Percentiles rank a stretch among this genome's conserved stretches.
Evolutionary conservation across 2,113 vertebrate species (phyloP).

Genomic region (Pelmatolapia mariae): DNA sequence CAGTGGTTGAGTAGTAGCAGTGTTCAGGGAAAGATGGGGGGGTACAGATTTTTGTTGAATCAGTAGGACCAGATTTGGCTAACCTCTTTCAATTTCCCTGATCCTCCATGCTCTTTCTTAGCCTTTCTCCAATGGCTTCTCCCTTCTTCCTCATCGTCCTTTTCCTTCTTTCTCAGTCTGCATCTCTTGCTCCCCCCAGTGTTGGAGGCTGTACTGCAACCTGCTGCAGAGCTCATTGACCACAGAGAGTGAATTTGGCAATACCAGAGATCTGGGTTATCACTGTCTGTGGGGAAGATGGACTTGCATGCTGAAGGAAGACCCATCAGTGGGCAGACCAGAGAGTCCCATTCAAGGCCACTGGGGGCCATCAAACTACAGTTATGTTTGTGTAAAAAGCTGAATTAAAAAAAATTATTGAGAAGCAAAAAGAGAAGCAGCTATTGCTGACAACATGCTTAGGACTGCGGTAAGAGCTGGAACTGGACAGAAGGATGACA

Average conservation of each 20-base stretch:
- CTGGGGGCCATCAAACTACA: constrained; percentile 83
- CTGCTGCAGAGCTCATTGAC: constrained; percentile 75
- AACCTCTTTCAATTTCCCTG: constrained; percentile 84
- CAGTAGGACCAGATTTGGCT: constrained; percentile 57
- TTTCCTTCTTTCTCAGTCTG: constrained; percentile 34
- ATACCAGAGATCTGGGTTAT: constrained; percentile 43
- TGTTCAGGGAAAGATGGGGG: not conserved
- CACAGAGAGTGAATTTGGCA: constrained; percentile 73
- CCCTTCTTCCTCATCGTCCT: constrained; percentile 69
- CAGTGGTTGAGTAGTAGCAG: not conserved
- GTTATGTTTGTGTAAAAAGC: constrained; percentile 8
- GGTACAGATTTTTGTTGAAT: constrained; percentile 3
- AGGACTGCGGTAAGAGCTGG: not conserved
- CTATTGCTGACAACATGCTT: not conserved
- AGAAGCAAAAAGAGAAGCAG: not conserved
- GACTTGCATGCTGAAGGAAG: constrained; percentile 62
- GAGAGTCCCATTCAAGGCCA: constrained; percentile 85
- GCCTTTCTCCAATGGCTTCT: constrained; percentile 77
- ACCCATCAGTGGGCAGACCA: constrained; percentile 75
- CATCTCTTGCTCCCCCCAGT: constrained; percentile 62
- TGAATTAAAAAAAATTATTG: not conserved
- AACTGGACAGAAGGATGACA: not conserved
- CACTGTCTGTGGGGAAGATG: constrained; percentile 61
- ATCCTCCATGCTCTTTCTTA: constrained; percentile 78
- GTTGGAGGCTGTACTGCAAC: constrained; percentile 63